A percentile compares a stretch with the other conserved stretches of the same genome.
phyloP scores from a whole-genome alignment of 2,888 invertebrate species.

The Sipha maydis region DNA sequence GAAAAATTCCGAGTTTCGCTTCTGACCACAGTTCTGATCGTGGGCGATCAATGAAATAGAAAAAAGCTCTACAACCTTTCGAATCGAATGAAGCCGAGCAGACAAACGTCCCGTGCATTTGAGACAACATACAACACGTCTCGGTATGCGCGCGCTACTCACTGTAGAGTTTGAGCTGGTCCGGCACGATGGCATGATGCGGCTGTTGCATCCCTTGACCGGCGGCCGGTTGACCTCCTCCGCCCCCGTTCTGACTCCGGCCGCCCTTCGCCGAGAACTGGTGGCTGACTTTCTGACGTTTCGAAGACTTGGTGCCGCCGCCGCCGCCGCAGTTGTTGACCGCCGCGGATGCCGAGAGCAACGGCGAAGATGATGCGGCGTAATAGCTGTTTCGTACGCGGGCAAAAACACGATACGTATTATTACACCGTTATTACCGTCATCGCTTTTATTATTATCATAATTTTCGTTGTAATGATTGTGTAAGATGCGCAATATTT shows the following conservation, averaged over 20 bases:
- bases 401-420: neutral
- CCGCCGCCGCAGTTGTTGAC: conserved; percentile 12
- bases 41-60: no score
- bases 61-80: no score
- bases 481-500: neutral
- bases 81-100: no score
- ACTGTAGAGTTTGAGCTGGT: conserved; percentile 58
- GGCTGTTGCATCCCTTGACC: conserved; percentile 22
- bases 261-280: neutral
- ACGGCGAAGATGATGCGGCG: conserved; percentile 34
- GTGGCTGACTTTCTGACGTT: conserved; percentile 54
- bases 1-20: no score
- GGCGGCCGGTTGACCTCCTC: neutral
- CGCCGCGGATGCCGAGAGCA: neutral
- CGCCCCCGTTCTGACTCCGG: conserved; percentile 16
- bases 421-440: neutral
- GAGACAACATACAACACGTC: no score
- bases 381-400: conserved; percentile 14
- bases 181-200: conserved; percentile 49
- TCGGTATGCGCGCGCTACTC: neutral
- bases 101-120: no score
- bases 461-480: neutral
- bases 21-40: no score
- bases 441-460: neutral
- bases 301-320: conserved; percentile 24